Conservation (phyloP, 2,797 vertebrate species). For the Neosalanx taihuensis region DNA sequence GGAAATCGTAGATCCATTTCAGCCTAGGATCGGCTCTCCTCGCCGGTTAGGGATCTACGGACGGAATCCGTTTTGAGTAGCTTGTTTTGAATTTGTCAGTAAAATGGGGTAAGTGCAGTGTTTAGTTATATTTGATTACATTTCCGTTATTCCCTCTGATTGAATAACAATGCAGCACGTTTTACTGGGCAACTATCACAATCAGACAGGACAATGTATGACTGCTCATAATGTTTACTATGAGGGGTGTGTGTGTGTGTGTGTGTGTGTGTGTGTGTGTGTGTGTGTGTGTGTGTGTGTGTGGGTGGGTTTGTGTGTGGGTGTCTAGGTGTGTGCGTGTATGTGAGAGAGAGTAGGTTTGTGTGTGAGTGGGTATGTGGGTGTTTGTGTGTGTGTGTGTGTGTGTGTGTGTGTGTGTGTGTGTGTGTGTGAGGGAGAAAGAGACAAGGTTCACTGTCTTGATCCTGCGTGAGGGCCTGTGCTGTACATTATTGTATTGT, state of each 20-base stretch:
- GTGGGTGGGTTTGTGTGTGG: neutral
- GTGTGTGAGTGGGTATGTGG: too few species aligned
- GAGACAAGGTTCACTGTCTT: neutral
- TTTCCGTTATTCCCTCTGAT: neutral
- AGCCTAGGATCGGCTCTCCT: neutral
- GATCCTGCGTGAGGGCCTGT: neutral
- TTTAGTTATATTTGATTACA: neutral
- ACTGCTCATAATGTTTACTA: neutral
- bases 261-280: too few species aligned
- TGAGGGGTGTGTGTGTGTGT: neutral
- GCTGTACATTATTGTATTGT: neutral
- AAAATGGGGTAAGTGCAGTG: conserved; percentile 1
- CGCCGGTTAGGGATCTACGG: neutral
- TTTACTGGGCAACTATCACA: neutral
- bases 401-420: neutral
- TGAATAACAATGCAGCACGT: neutral
- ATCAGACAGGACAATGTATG: neutral
- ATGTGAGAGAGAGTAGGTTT: neutral
- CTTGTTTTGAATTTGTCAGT: neutral
- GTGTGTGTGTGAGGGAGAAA: neutral
- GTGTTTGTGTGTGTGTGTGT: too few species aligned
- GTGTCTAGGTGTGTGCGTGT: neutral
- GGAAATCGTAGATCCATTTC: neutral
- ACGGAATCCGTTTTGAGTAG: neutral
- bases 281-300: too few species aligned